Evolutionary conservation across 2,113 vertebrate genomes (phyloP).

Genomic region (Cricetomys ansorgei): DNA sequence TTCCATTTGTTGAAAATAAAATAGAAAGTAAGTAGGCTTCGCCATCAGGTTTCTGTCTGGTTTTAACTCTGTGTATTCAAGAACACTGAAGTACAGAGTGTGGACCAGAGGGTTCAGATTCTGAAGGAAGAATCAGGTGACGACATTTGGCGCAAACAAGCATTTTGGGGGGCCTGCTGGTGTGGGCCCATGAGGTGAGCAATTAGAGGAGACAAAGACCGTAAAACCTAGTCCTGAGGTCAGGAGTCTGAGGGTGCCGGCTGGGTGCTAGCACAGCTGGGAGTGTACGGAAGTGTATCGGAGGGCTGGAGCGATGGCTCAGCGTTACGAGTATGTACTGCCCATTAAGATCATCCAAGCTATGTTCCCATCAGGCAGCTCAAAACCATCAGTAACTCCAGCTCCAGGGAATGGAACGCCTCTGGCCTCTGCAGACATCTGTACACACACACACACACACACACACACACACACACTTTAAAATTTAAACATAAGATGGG

Average conservation of each 20-base stretch:
- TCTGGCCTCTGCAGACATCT: not conserved
- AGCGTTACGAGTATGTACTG: no score
- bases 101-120: not conserved
- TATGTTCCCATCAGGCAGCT: not conserved
- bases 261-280: not conserved
- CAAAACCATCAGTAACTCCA: not conserved
- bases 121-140: constrained; percentile 14
- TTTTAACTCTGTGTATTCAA: not conserved
- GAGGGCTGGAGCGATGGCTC: not conserved
- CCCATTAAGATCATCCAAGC: not conserved
- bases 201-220: not conserved
- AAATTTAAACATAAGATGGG: not conserved
- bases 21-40: not conserved
- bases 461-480: not conserved
- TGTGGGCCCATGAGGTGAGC: not conserved
- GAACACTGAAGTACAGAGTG: not conserved
- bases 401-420: not conserved
- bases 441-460: not conserved
- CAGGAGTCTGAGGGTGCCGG: not conserved
- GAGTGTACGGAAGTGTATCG: not conserved
- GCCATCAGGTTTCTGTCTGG: not conserved
- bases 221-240: not conserved
- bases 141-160: not conserved
- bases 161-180: not conserved
- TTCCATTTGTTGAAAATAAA: not conserved